phyloP scores from a whole-genome alignment of 1,140 invertebrate genomes.

The Zaprionus camerounensis region DNA sequence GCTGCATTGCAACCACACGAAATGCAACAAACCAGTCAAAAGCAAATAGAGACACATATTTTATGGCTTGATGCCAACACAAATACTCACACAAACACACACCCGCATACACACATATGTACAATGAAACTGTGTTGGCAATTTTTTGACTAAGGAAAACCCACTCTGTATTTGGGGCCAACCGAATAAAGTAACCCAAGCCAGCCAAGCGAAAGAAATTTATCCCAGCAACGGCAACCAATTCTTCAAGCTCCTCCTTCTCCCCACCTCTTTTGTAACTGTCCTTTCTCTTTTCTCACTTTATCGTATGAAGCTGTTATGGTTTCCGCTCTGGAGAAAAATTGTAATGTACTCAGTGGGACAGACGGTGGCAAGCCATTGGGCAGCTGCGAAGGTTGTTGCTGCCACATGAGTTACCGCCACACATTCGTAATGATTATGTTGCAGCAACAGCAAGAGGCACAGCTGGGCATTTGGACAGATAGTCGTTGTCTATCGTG shows the following conservation, averaged over 20 bases:
- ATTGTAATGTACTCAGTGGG: slow-evolving; percentile 41
- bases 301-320: slow-evolving; percentile 37
- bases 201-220: slow-evolving; percentile 24
- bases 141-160: slow-evolving; percentile 7
- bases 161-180: slow-evolving; percentile 19
- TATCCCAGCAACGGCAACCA: slow-evolving; percentile 12
- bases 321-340: slow-evolving; percentile 37
- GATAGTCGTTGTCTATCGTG: slow-evolving; percentile 31
- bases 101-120: background rate
- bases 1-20: slow-evolving; percentile 19
- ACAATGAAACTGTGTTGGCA: slow-evolving; percentile 14
- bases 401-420: slow-evolving; percentile 52
- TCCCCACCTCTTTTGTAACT: background rate
- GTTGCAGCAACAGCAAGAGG: slow-evolving; percentile 42
- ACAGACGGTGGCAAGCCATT: slow-evolving; percentile 3
- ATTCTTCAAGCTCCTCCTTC: background rate
- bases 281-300: background rate
- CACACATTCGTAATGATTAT: slow-evolving; percentile 70
- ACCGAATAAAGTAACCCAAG: slow-evolving; percentile 50
- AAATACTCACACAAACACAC: slow-evolving; percentile 1
- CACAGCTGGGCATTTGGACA: slow-evolving; percentile 13
- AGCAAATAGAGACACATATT: slow-evolving; percentile 46
- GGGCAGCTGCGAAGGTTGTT: slow-evolving; percentile 18
- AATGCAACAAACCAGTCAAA: slow-evolving; percentile 43
- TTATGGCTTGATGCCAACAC: slow-evolving; percentile 22